Base-by-base conservation (phyloP, 2,113 vertebrate species). In the Cryptomyrus ogoouensis region DNA sequence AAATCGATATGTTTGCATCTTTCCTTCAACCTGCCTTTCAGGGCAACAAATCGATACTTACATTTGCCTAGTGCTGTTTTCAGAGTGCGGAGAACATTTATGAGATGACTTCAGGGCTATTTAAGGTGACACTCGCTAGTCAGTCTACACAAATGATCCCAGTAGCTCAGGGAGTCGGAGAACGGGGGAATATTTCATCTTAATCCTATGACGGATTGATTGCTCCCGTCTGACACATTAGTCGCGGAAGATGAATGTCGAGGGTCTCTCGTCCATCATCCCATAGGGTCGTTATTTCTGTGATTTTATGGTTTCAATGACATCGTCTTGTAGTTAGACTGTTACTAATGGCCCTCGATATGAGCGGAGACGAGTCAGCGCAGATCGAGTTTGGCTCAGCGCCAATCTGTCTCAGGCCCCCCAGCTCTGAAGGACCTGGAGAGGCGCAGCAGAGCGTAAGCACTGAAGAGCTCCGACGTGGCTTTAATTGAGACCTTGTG, bases 1-100 rank as follows among this genome's bases (percentile, higher is more conserved):
- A 35, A 53, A 56, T 87, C 85, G 5, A 87, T 87, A 87, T 0
- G 49, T 39, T 53, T 53, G 49, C n/a, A 50, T 87, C 27, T 15
- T 87, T 49, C 27, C 31, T 42, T 87, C 85, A 87, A 56, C 50
- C 50, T 87, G 50, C 50, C 85, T 87, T 53, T 87, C 35, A 53
- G 15, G 85, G 85, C 35, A 17, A 39, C n/a, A 53, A 87, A 47
- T 87, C 85, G 50, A 53, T 87, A 52, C 13, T 35, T 56, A 53
- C 50, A 52, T 87, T 87, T 87, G 19, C 84, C n/a, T 31, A 31
- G 27, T 31, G 5, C 50, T 47, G 39, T 87, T 87, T 53, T 35
- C 49, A 52, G 50, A 87, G 56, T 52, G n/a, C 85, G 15, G 31
- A 56, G 31, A 56, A 56, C 31, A 35, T 53, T 87, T 52, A 87